Evolutionary conservation across 2,113 vertebrate species (phyloP).

Genomic region (Grus americana): DNA sequence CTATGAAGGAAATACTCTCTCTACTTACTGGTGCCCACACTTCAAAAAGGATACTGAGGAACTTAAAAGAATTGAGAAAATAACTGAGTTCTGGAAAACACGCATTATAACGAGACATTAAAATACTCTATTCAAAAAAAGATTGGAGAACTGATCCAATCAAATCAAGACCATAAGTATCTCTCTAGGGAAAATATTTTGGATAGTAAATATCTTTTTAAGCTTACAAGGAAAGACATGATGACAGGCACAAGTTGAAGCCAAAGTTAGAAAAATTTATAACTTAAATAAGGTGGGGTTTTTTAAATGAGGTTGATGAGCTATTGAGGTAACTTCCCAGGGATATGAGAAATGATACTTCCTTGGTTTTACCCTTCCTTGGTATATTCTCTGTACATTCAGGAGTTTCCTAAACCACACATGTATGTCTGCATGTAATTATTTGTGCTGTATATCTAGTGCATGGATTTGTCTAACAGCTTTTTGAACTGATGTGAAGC

Average conservation of each 20-base stretch:
- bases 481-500: neutral
- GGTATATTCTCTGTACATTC: neutral
- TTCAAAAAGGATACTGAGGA: neutral
- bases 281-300: neutral
- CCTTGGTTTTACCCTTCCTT: neutral
- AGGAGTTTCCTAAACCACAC: neutral
- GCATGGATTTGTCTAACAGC: neutral
- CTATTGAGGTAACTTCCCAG: neutral
- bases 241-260: neutral
- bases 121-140: neutral
- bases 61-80: neutral
- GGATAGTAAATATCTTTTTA: neutral
- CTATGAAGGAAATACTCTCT: neutral
- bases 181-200: neutral
- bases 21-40: neutral
- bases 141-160: neutral
- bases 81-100: neutral
- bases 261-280: neutral
- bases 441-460: neutral
- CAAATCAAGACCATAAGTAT: neutral
- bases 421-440: neutral
- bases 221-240: neutral
- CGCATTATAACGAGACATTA: neutral
- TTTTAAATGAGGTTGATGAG: neutral
- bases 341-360: neutral